phyloP scores from a whole-genome alignment of 2,888 invertebrate genomes.

The Hyalella azteca region DNA sequence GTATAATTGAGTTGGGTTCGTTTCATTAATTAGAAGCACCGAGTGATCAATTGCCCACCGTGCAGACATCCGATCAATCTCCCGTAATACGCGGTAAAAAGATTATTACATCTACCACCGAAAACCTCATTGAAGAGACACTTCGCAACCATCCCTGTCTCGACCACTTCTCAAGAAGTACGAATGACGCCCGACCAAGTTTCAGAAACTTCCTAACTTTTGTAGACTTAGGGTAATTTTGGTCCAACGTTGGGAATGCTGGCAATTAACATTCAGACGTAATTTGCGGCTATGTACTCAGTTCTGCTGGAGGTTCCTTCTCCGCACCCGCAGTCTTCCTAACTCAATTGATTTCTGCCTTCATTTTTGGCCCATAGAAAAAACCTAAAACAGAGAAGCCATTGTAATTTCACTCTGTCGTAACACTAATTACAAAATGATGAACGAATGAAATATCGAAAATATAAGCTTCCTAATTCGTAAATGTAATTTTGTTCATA shows the following conservation, averaged over 20 bases:
- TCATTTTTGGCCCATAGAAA: too few species aligned
- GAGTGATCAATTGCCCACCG: constrained; percentile 4
- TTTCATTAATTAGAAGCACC: neutral
- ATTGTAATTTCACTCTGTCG: too few species aligned
- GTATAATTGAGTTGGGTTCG: neutral
- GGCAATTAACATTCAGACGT: constrained; percentile 30
- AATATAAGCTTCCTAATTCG: too few species aligned
- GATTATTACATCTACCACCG: neutral
- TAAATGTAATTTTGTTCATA: too few species aligned
- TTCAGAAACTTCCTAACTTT: constrained; percentile 15
- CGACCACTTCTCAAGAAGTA: neutral
- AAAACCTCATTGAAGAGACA: neutral
- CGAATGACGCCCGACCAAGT: constrained; percentile 5
- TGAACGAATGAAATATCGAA: too few species aligned
- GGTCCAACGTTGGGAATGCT: constrained; percentile 15
- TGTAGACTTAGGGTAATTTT: constrained; percentile 36
- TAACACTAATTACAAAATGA: too few species aligned
- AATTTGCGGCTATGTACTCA: constrained; percentile 3
- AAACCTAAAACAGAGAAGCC: too few species aligned
- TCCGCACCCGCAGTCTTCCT: too few species aligned
- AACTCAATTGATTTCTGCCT: too few species aligned
- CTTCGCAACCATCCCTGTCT: neutral
- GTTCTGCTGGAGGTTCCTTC: neutral
- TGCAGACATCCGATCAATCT: neutral
- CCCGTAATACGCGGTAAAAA: neutral